phyloP scores from a whole-genome alignment of 2,113 vertebrate species.

The Mobula birostris region DNA sequence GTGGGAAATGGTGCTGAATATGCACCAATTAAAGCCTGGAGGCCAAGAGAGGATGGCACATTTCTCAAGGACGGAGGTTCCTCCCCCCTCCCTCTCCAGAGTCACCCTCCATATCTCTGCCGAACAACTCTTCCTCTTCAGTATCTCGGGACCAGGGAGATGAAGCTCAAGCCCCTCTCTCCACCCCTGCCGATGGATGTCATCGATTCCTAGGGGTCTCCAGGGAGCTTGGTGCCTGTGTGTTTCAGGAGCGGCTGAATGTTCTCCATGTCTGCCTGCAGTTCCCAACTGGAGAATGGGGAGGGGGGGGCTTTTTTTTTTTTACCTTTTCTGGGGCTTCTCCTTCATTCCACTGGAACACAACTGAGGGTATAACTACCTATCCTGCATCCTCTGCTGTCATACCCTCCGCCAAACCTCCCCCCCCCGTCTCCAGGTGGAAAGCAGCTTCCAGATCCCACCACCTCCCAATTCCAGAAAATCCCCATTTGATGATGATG shows the following conservation, averaged over 20 bases:
- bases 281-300: neutral
- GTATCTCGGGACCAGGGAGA: neutral
- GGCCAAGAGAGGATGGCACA: neutral
- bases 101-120: neutral
- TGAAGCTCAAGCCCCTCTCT: neutral
- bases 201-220: neutral
- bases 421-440: too few relatives aligned
- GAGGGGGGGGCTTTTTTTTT: too few relatives aligned
- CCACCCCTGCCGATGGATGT: neutral
- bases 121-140: neutral
- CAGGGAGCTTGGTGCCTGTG: neutral
- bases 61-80: neutral
- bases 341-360: too few relatives aligned
- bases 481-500: too few relatives aligned
- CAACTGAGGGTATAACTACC: too few relatives aligned
- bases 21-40: too few relatives aligned
- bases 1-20: too few relatives aligned
- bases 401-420: too few relatives aligned
- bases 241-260: neutral
- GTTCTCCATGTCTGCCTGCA: neutral
- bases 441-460: too few relatives aligned
- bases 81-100: neutral
- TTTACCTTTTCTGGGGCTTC: too few relatives aligned
- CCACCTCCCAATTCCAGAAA: too few relatives aligned
- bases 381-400: too few relatives aligned